A percentile compares a stretch with the other conserved stretches of the same genome.
Evolutionary conservation across 2,797 vertebrate species (phyloP).

Genomic region (Sebastes iracundus): DNA sequence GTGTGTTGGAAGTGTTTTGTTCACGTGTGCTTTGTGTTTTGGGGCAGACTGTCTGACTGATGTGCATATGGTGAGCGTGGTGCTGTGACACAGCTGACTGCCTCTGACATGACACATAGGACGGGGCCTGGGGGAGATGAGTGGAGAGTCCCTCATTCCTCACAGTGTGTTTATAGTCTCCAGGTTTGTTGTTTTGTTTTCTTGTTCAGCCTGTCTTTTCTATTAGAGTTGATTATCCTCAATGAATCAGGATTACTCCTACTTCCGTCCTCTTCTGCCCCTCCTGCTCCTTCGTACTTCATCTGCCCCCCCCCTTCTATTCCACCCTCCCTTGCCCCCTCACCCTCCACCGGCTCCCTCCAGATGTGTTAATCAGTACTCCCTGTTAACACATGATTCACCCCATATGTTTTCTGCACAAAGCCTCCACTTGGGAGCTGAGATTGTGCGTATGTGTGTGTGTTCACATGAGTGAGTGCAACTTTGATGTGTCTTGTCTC

Average conservation of each 20-base stretch:
- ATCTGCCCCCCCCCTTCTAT: background rate
- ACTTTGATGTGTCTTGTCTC: constrained; percentile 68
- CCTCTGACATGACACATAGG: constrained; percentile 64
- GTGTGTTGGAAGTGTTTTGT: constrained; percentile 32
- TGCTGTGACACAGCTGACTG: constrained; percentile 65
- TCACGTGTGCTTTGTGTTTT: constrained; percentile 46
- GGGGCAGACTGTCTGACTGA: constrained; percentile 54
- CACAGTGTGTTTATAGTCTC: constrained; percentile 20
- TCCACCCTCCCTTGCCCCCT: constrained; percentile 15
- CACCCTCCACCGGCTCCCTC: constrained; percentile 66
- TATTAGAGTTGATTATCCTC: constrained; percentile 29
- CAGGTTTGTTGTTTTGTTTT: constrained; percentile 31
- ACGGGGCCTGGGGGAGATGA: constrained; percentile 42
- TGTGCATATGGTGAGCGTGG: constrained; percentile 53
- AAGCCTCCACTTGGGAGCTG: constrained; percentile 69
- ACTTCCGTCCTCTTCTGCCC: constrained; percentile 17
- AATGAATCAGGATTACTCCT: constrained; percentile 34
- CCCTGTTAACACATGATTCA: constrained; percentile 92
- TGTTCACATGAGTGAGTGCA: constrained; percentile 59
- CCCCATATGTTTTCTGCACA: constrained; percentile 89
- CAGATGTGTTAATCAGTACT: constrained; percentile 97
- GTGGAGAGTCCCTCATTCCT: constrained; percentile 60
- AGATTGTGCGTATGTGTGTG: constrained; percentile 38
- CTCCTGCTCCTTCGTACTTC: constrained; percentile 19
- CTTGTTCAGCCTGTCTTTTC: constrained; percentile 13